phyloP scores from a whole-genome alignment of 2,113 vertebrate genomes.

The Lycaon pictus region DNA sequence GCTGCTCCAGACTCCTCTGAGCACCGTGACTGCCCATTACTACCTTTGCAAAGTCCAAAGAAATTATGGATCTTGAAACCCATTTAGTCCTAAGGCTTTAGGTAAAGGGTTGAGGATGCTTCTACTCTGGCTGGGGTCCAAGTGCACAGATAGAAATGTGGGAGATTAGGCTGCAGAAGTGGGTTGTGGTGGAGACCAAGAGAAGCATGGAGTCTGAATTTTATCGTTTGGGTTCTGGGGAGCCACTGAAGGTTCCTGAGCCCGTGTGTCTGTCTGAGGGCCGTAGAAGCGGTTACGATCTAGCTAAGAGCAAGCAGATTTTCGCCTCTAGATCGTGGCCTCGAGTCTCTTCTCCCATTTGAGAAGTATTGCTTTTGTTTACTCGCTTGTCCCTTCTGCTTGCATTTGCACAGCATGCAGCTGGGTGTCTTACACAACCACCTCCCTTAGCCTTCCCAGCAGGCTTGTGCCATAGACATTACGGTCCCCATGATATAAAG shows the following conservation, averaged over 20 bases:
- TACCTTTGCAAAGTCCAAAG: not conserved
- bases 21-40: not conserved
- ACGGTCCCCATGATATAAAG: not conserved
- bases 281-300: not conserved
- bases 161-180: not conserved
- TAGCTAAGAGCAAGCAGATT: not conserved
- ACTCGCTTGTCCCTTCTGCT: not conserved
- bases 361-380: not conserved
- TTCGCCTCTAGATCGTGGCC: no score
- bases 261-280: not conserved
- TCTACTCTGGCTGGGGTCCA: not conserved
- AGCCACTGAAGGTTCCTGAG: not conserved
- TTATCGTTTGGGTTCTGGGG: not conserved
- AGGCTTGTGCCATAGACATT: not conserved
- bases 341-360: no score
- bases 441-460: not conserved
- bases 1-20: not conserved
- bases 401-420: not conserved
- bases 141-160: not conserved
- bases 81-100: not conserved
- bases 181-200: not conserved
- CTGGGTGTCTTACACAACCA: not conserved
- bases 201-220: not conserved
- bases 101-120: not conserved
- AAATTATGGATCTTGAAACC: not conserved